Conservation (phyloP, 2,113 vertebrate genomes). For the Gallinago undulata region DNA sequence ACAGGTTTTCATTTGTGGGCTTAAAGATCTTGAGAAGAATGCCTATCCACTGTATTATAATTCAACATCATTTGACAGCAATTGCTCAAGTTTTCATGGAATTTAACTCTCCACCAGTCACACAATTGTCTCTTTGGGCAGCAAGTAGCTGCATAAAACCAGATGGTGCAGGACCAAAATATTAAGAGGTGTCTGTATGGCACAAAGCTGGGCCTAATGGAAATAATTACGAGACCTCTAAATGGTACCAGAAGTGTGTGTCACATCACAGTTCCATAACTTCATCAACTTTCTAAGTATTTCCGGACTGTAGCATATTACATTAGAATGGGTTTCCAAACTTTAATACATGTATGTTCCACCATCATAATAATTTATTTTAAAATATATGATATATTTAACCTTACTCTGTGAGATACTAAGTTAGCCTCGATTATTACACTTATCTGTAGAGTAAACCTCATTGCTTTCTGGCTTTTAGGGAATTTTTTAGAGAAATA, state of each 20-base stretch:
- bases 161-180: neutral
- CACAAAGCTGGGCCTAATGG: neutral
- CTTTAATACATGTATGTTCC: neutral
- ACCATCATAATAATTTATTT: neutral
- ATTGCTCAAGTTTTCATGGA: neutral
- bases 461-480: neutral
- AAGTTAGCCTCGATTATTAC: neutral
- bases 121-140: neutral
- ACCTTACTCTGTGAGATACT: neutral
- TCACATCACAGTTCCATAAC: neutral
- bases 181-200: neutral
- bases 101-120: conserved; percentile 15
- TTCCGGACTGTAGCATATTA: neutral
- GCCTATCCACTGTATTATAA: neutral
- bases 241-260: neutral
- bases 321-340: neutral
- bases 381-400: neutral
- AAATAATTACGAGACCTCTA: neutral
- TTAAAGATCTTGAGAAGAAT: conserved; percentile 11
- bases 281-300: neutral
- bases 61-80: conserved; percentile 11
- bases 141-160: neutral
- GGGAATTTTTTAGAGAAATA: no score
- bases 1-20: neutral
- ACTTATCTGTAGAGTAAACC: neutral